Evolutionary conservation across 2,113 vertebrate genomes (phyloP).

Genomic region (Coracopsis vasa): DNA sequence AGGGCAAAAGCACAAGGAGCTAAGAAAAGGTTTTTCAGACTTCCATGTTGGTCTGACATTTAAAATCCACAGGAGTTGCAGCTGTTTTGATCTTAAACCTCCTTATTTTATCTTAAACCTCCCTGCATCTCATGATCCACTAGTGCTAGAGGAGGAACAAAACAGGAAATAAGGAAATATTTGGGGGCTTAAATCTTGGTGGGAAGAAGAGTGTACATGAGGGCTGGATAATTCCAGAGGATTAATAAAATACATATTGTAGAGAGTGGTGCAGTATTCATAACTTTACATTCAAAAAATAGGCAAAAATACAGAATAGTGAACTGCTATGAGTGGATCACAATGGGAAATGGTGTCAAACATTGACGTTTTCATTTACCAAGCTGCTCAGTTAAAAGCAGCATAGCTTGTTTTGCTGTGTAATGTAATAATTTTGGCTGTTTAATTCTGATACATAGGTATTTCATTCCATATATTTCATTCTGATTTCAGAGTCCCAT

Average conservation of each 20-base stretch:
- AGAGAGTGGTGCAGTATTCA: not conserved
- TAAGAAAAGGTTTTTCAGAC: constrained; percentile 59
- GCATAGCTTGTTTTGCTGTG: not conserved
- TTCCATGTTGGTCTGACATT: constrained; percentile 71
- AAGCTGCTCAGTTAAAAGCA: not conserved
- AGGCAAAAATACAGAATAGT: not conserved
- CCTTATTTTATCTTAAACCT: constrained; percentile 43
- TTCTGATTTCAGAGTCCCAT: not conserved
- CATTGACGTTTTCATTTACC: not conserved
- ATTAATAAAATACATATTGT: not conserved
- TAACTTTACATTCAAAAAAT: not conserved
- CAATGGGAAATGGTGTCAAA: not conserved
- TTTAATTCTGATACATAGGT: not conserved
- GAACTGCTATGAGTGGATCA: not conserved
- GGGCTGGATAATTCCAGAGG: not conserved
- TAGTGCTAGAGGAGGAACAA: not conserved
- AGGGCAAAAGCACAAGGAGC: constrained; percentile 70
- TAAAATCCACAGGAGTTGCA: constrained; percentile 64
- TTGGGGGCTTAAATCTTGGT: not conserved
- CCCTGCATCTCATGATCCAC: not conserved
- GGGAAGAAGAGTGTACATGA: not conserved
- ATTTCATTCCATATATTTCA: not conserved
- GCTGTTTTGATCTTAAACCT: constrained; percentile 65
- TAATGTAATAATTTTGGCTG: not conserved
- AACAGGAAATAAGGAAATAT: not conserved